Conservation (phyloP, 2,113 vertebrate genomes). For the Ciconia stormi region DNA sequence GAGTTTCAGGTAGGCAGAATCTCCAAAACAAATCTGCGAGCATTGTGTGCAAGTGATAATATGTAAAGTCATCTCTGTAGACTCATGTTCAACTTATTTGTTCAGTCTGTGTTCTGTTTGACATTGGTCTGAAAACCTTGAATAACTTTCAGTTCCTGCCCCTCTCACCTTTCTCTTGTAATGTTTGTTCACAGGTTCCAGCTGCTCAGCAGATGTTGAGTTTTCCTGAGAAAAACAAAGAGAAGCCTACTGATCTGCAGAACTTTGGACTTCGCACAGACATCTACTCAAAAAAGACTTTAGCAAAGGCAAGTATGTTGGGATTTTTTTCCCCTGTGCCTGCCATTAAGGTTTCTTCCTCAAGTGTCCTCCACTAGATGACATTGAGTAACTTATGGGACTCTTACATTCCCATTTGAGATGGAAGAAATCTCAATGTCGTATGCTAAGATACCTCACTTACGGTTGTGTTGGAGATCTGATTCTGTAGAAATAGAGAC, state of each 20-base stretch:
- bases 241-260: constrained; percentile 91
- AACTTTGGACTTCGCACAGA: constrained; percentile 95
- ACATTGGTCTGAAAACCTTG: background rate
- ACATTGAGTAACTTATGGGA: fast-evolving
- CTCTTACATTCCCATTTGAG: background rate
- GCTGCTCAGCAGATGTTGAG: constrained; percentile 92
- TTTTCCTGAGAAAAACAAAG: constrained; percentile 92
- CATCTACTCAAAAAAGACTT: constrained; percentile 91
- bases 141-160: fast-evolving
- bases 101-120: background rate
- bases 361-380: background rate
- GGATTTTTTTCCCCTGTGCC: background rate
- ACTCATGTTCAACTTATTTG: fast-evolving
- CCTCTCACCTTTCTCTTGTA: background rate
- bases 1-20: background rate
- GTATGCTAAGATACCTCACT: fast-evolving
- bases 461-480: background rate
- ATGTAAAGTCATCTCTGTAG: too few species aligned
- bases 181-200: constrained; percentile 78
- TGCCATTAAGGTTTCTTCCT: background rate
- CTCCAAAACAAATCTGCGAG: background rate
- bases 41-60: background rate
- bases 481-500: background rate
- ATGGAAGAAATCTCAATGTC: background rate
- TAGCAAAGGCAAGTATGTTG: constrained; percentile 81